These are phyloP conservation scores for Thaumetopoea pityocampa DNA, from an alignment of 1,140 invertebrate genomes.

Conservation along the genomic window DNA sequence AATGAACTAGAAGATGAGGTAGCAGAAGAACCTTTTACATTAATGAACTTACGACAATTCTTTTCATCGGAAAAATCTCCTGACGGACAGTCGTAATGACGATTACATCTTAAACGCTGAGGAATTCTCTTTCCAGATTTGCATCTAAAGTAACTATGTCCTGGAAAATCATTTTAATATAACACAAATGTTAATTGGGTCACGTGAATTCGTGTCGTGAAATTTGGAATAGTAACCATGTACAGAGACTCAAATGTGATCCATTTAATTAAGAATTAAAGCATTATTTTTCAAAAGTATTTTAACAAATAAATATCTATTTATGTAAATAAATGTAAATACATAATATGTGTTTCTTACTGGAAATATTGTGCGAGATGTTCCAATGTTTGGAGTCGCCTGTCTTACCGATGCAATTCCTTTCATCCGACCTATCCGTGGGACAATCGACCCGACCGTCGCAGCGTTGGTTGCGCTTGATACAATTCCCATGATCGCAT, in stretches of 20 bases:
- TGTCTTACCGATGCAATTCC: slow-evolving; percentile 80
- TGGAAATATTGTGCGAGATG: too few species aligned
- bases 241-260: too few species aligned
- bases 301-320: too few species aligned
- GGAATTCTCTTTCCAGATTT: slow-evolving; percentile 81
- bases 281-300: too few species aligned
- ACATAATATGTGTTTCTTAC: too few species aligned
- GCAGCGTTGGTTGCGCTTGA: slow-evolving; percentile 78
- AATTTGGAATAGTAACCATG: too few species aligned
- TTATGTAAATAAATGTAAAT: too few species aligned
- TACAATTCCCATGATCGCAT: slow-evolving; percentile 79
- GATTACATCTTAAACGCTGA: slow-evolving; percentile 80
- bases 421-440: slow-evolving; percentile 83
- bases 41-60: slow-evolving; percentile 82
- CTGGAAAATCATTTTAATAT: slow-evolving; percentile 57
- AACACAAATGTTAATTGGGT: too few species aligned
- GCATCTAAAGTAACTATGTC: slow-evolving; percentile 81
- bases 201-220: too few species aligned
- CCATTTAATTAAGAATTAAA: too few species aligned
- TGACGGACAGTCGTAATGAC: slow-evolving; percentile 79
- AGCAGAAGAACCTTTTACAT: slow-evolving; percentile 19
- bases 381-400: background rate
- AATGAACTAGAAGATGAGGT: slow-evolving; percentile 14
- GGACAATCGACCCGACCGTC: slow-evolving; percentile 82
- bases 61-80: slow-evolving; percentile 83